Base-by-base conservation (phyloP, 2,888 invertebrate species). In the Salpingus planirostris region DNA sequence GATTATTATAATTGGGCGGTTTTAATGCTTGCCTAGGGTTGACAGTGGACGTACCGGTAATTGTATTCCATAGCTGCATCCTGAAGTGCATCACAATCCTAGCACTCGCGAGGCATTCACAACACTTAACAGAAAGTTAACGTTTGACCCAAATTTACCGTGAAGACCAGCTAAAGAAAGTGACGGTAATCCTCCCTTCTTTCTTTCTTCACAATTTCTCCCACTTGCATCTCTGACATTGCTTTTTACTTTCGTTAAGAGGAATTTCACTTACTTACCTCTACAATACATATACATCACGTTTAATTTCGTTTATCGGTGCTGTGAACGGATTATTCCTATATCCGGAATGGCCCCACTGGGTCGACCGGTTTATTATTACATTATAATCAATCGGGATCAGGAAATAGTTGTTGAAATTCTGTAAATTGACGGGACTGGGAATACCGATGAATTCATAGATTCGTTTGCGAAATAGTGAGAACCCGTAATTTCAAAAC, bases 71-170 rank as follows among this genome's bases (percentile, higher is more conserved):
- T 39, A 46, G 42, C 36, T 46, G 49, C 53, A 54, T 55, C 38
- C 37, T 46, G 36, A 45, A 43, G 40, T 47, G 49, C 49, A 47
- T 43, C 37, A 46, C 14, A 31, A 41, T 32, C 31, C 27, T 32
- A 27, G 31, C 44, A 50, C 45, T 43, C 49, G 30, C 35, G 46
- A 42, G 44, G 42, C 50, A 50, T 52, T 32, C 47, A 49, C 51
- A 34, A 42, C 44, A 50, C 52, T 50, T 50, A 52, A 56, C 56
- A 51, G 50, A 55, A 52, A 56, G 52, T 53, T 52, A 54, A 49
- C 48, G 55, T 59, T 52, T 62, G 62, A 62, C 63, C 62, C 54
- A 60, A 61, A 62, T 62, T 52, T 51, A 43, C 49, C 46, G n/a
- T 49, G 54, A 58, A 59, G 58, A 58, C 55, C 47, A 44, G 44